A percentile compares a stretch with the other conserved stretches of the same genome.
These are phyloP conservation scores for Ormyrus rosae DNA, from an alignment of 2,888 invertebrate species.

Conservation along the genomic window DNA sequence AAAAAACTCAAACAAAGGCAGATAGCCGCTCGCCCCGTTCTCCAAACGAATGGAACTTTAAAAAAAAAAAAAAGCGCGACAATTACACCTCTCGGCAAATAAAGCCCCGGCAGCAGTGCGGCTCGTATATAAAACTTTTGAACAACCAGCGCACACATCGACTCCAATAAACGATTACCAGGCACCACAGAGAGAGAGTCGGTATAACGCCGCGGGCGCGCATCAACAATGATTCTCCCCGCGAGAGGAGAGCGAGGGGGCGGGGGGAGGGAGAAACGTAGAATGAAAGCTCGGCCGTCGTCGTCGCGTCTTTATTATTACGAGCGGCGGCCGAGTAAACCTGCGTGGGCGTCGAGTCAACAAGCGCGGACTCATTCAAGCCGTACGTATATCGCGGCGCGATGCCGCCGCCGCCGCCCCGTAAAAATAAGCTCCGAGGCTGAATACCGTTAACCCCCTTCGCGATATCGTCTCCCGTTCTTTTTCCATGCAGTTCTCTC, in stretches of 20 bases:
- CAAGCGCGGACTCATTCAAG: neutral
- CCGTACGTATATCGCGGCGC: neutral
- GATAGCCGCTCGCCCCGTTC: too few relatives aligned
- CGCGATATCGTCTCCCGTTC: neutral
- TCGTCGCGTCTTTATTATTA: slow-evolving; percentile 34
- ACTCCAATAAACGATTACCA: neutral
- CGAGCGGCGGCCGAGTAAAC: neutral
- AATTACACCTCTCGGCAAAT: too few relatives aligned
- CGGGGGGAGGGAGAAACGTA: too few relatives aligned
- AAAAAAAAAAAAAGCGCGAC: too few relatives aligned
- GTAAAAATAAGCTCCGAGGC: slow-evolving; percentile 26
- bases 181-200: neutral
- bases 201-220: neutral
- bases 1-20: too few relatives aligned
- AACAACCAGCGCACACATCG: neutral
- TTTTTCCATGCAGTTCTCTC: too few relatives aligned
- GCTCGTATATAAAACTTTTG: too few relatives aligned
- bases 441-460: neutral
- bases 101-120: too few relatives aligned
- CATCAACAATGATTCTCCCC: slow-evolving; percentile 12
- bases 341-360: slow-evolving; percentile 27
- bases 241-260: too few relatives aligned
- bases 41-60: too few relatives aligned
- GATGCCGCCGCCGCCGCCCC: neutral
- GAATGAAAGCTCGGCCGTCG: neutral